Conservation (phyloP, 37 sponge, comb jelly and placozoan species). For the Diacarnus erythraeanus region DNA sequence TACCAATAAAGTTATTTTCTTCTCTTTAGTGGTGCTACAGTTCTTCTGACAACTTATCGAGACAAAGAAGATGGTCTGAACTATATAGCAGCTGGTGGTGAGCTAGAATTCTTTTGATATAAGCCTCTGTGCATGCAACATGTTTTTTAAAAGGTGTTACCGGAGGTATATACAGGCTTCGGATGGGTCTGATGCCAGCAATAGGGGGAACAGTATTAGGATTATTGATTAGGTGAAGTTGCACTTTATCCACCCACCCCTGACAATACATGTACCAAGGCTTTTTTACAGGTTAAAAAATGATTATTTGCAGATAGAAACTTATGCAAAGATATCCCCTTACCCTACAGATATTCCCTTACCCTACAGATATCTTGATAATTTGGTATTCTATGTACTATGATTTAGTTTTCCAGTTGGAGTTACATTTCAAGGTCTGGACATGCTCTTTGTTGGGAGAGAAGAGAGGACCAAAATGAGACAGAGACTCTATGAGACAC, state of each 20-base stretch:
- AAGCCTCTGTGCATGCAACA: not conserved
- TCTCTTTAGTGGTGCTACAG: conserved; percentile 33
- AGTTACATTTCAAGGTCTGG: conserved; percentile 43
- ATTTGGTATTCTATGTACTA: not conserved
- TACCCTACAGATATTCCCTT: not conserved
- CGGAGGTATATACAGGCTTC: conserved; percentile 58
- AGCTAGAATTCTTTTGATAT: not conserved
- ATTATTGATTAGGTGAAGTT: conserved; percentile 39
- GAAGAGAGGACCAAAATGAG: conserved; percentile 25
- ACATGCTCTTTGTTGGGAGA: conserved; percentile 35
- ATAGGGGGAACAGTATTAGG: conserved; percentile 69
- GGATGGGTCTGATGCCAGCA: conserved; percentile 50
- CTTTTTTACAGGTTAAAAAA: no score
- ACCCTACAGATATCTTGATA: not conserved
- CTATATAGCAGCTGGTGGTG: conserved; percentile 63
- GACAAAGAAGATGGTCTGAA: conserved; percentile 56
- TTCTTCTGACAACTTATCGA: conserved; percentile 46
- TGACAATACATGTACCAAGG: no score
- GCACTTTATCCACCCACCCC: not conserved
- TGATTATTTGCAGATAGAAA: no score
- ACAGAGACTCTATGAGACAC: conserved; percentile 5
- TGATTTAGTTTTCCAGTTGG: conserved; percentile 60
- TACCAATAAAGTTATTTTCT: not conserved
- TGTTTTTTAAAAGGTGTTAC: conserved; percentile 38
- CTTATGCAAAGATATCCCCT: not conserved